These are phyloP conservation scores for Argyra leucocephala DNA, from an alignment of 2,888 invertebrate genomes.

Conservation along the genomic window DNA sequence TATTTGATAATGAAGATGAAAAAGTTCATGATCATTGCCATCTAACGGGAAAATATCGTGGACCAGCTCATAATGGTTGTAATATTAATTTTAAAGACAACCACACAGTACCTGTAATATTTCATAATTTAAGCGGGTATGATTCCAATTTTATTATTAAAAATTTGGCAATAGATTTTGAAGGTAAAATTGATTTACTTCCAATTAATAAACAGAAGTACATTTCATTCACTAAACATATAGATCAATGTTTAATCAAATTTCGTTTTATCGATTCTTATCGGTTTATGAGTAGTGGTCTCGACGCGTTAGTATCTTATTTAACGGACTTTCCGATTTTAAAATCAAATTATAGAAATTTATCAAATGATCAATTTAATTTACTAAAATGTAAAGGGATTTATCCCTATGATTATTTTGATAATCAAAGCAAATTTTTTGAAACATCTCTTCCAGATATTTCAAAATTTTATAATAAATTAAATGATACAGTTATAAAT, in stretches of 20 bases:
- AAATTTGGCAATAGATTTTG: slow-evolving; percentile 13
- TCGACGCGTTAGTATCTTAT: slow-evolving; percentile 12
- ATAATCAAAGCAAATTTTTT: slow-evolving; percentile 21
- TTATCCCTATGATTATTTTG: slow-evolving; percentile 32
- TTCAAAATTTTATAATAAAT: slow-evolving; percentile 25
- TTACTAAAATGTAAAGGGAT: slow-evolving; percentile 29
- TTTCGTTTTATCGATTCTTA: slow-evolving; percentile 21
- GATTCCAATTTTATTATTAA: slow-evolving; percentile 23
- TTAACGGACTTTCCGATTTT: neutral
- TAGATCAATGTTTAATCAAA: neutral
- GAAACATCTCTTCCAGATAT: too few species aligned
- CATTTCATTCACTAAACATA: neutral
- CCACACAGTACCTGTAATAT: slow-evolving; percentile 22
- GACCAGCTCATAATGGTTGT: slow-evolving; percentile 22
- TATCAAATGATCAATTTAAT: slow-evolving; percentile 18
- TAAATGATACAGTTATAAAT: slow-evolving; percentile 17
- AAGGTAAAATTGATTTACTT: neutral
- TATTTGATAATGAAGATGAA: neutral
- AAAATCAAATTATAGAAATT: neutral
- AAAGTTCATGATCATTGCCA: slow-evolving; percentile 21
- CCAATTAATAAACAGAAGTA: neutral
- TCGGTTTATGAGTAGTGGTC: slow-evolving; percentile 15
- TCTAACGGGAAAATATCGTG: slow-evolving; percentile 21
- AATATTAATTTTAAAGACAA: slow-evolving; percentile 23
- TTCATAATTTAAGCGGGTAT: slow-evolving; percentile 26